Percentiles rank a stretch among this genome's conserved stretches.
phyloP scores from a whole-genome alignment of 2,888 invertebrate genomes.

The Thecophora atra region DNA sequence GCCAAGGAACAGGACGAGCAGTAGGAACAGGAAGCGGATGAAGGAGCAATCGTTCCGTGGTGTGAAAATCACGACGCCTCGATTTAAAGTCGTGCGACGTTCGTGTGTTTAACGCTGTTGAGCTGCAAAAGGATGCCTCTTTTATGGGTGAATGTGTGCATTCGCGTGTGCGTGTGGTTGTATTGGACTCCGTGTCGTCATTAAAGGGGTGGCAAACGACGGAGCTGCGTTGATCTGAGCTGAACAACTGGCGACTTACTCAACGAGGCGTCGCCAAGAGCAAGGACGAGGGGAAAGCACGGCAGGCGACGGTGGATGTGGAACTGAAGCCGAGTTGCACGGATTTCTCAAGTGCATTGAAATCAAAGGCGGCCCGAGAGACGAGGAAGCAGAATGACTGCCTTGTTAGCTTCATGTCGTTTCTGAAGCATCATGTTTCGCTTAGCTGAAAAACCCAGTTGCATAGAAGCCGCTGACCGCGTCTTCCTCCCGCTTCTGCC shows the following conservation, averaged over 20 bases:
- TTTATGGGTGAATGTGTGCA: background rate
- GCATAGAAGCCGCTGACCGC: background rate
- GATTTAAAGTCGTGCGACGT: background rate
- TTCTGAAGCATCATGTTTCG: background rate
- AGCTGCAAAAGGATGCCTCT: background rate
- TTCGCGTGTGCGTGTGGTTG: background rate
- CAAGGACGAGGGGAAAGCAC: background rate
- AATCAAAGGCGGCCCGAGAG: background rate
- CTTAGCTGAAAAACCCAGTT: background rate
- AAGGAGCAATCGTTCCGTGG: slow-evolving; percentile 20
- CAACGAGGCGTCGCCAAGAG: background rate
- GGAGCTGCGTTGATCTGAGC: slow-evolving; percentile 6
- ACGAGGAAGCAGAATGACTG: background rate
- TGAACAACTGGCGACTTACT: slow-evolving; percentile 24
- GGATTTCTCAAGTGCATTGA: background rate
- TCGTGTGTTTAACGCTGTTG: background rate
- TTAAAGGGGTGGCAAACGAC: slow-evolving; percentile 25
- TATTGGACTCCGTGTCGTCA: slow-evolving; percentile 2
- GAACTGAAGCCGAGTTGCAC: background rate
- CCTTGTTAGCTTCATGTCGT: slow-evolving; percentile 22
- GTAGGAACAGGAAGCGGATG: slow-evolving; percentile 26
- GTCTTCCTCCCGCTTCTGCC: no score
- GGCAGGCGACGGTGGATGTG: background rate
- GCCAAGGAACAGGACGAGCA: slow-evolving; percentile 20
- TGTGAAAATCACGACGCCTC: slow-evolving; percentile 24